These are phyloP conservation scores for Cheirogaleus major DNA, from an alignment of 2,797 vertebrate genomes.

Conservation along the genomic window DNA sequence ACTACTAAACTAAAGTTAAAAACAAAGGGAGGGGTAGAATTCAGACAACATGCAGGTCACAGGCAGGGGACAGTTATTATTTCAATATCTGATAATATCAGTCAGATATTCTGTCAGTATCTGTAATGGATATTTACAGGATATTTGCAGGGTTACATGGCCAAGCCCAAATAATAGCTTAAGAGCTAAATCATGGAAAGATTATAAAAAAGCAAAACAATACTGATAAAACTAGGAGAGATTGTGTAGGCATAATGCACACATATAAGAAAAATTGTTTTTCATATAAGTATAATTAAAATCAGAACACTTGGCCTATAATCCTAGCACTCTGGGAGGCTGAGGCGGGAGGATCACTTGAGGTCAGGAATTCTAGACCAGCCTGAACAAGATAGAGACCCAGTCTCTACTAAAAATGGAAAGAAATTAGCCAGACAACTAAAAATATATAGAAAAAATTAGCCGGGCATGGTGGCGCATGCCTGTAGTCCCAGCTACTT, in stretches of 20 bases:
- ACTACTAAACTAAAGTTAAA: not conserved
- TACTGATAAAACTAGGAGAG: not conserved
- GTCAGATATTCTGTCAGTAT: not conserved
- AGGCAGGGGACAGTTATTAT: not conserved
- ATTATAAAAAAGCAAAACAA: not conserved
- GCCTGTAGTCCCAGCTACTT: too few species aligned
- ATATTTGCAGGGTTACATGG: not conserved
- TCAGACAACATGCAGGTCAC: not conserved
- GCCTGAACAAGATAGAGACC: too few species aligned
- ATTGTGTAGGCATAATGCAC: not conserved
- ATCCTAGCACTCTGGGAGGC: too few species aligned
- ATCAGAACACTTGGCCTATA: not conserved
- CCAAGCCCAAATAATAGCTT: not conserved
- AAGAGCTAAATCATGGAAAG: not conserved
- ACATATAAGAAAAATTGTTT: not conserved
- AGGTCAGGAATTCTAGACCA: too few species aligned
- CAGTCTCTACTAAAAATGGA: too few species aligned
- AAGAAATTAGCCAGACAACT: too few species aligned
- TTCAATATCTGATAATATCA: not conserved
- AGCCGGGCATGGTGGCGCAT: too few species aligned
- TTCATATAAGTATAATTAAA: not conserved
- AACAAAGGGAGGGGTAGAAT: not conserved
- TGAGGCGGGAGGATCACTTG: fast-evolving
- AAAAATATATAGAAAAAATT: too few species aligned
- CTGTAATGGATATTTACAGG: not conserved